Evolutionary conservation across 2,113 vertebrate genomes (phyloP), one percentile per base, ranked within the genome.

Genomic region (Chaenocephalus aceratus): DNA sequence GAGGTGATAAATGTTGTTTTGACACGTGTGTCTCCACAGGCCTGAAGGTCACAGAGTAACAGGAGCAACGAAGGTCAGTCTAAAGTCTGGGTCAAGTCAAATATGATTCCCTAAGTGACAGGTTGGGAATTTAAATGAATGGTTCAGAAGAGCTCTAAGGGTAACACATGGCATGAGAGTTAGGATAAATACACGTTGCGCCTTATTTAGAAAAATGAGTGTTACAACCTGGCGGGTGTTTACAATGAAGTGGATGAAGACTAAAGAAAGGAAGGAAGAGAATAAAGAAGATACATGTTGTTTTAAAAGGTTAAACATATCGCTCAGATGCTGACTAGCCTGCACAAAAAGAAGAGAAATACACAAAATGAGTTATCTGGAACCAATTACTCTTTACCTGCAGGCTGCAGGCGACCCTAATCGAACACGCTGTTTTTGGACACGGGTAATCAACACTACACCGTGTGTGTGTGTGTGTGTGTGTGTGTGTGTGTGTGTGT

Each of bases 1-100:
- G 62, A 76, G 75, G 89, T 89, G 90, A 94, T 94, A 72, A 88
- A 93, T 92, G 90, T 80, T 92, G 86, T 86, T 92, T 90, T 88
- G 91, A 92, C 90, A 88, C 68, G 65, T 85, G 83, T 74, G 86
- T 76, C 73, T 88, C 93, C 80, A 71, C 77, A 75, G 80, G 72
- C 64, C 71, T 10, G 1, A 58, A 80, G 90, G 86, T 91, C 85
- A 75, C 83, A 65, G 84, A 74, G 86, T 79, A 88, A 85, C 82
- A 91, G 72, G 76, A 74, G 82, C 79, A 81, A 74, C 16, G 0
- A 41, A 65, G 90, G 87, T 86, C 88, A 88, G 77, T 71, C 69
- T 15, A 61, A 81, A 82, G 86, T 75, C 75, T 60, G 85, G 78
- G 69, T 83, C 82, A 44, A 84, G 88, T 89, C 88, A 91, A 82